These are phyloP conservation scores for Leptonema lineaticorne DNA, from an alignment of 1,140 invertebrate species.

Conservation along the genomic window DNA sequence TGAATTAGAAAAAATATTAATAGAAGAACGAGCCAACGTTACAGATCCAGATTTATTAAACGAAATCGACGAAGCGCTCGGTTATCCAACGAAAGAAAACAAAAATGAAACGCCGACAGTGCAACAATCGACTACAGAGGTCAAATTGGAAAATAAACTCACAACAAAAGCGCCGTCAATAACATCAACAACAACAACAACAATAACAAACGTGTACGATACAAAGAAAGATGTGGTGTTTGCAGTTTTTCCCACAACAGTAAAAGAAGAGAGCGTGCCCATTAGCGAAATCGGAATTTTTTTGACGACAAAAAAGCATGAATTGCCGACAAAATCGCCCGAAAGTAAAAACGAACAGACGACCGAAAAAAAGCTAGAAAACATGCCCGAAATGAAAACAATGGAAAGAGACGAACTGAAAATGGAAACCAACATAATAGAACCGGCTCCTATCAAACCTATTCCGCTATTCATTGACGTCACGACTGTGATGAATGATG, in stretches of 20 bases:
- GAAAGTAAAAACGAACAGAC: background rate
- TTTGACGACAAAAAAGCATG: slow-evolving; percentile 27
- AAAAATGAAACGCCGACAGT: background rate
- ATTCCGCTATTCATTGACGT: slow-evolving; percentile 26
- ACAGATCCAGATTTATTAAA: slow-evolving; percentile 50
- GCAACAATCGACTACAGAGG: background rate
- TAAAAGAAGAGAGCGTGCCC: slow-evolving; percentile 17
- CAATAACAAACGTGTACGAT: background rate
- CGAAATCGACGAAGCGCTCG: slow-evolving; percentile 49
- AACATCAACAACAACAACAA: background rate
- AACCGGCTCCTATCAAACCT: background rate
- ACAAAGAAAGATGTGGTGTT: background rate
- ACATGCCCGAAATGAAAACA: background rate
- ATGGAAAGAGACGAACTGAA: background rate
- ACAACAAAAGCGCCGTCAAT: background rate
- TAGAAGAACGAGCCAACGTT: slow-evolving; percentile 47
- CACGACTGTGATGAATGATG: slow-evolving; percentile 3
- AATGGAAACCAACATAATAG: background rate
- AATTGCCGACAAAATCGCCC: background rate
- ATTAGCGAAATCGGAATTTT: slow-evolving; percentile 28
- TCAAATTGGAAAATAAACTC: background rate
- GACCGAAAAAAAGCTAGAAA: slow-evolving; percentile 2
- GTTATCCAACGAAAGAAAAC: slow-evolving; percentile 19
- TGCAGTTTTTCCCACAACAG: slow-evolving; percentile 1
- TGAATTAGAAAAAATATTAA: slow-evolving; percentile 51